Base-by-base conservation (phyloP, 2,113 vertebrate genomes). In the Stegastes partitus region DNA sequence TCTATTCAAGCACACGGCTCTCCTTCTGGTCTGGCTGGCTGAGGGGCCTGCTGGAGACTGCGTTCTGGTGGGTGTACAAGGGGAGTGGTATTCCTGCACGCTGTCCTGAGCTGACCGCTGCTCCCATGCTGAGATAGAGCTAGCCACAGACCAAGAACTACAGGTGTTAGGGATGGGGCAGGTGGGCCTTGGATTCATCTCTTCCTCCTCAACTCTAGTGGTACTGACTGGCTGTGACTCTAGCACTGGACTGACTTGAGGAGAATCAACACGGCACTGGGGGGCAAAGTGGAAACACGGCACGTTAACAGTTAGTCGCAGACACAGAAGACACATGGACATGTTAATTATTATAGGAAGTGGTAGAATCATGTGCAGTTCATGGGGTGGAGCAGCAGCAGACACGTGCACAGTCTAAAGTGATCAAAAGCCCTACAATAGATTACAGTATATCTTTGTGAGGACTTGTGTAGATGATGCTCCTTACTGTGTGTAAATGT, bases 81-180 rank as follows among this genome's bases (percentile, higher is more conserved):
- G 74, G 45, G 63, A 85, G 19, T 44, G 69, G 89, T 86, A 90
- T 91, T 79, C 57, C 67, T 88, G 92, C 63, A 87, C 88, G 92
- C 66, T 84, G 89, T 85, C 81, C 64, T 89, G 77, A 77, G 95
- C 93, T 22, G 82, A 90, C 81, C 88, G 93, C 83, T 96, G 95
- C 91, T 98, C 96, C 95, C 95, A 9, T 49, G 19, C 23, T 28
- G 64, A 65, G 21, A 73, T 26, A 1, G 21, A 18, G 39, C 5
- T 44, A 26, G 96, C 93, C 92, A 96, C 95, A 78, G 96, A 96
- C 79, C 95, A 81, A 81, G 90, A 95, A 94, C 92, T 92, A 89
- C 92, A 93, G 91, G 93, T 93, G 63, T 93, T 95, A 19, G 68
- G 85, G 67, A 72, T 87, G 12, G 83, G 81, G 72, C 68, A 84